Base-by-base conservation (phyloP, 2,888 invertebrate species). In the Lepas anatifera region DNA sequence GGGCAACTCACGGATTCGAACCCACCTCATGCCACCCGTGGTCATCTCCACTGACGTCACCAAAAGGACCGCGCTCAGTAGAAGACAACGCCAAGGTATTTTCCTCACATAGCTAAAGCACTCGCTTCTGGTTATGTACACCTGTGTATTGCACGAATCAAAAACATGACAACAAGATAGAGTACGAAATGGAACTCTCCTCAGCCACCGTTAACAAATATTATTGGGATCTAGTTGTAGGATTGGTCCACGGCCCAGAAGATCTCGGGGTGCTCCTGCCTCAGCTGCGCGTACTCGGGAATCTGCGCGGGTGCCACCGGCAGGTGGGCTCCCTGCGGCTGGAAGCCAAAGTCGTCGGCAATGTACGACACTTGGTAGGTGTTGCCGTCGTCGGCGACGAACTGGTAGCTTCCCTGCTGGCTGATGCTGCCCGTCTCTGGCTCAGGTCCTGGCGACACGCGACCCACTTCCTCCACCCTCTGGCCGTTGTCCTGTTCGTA, bases 401-500 rank as follows among this genome's bases (percentile, higher is more conserved):
- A 66, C 41, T 66, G 66, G 39, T 25, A 66, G 10, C 6, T 25
- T 10, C 48, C 48, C 48, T 50, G 48, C 48, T 22, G n/a, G 48
- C 6, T 50, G 48, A 50, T 22, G 25, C 48, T 50, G 48, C 48
- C 48, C 25, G 3, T 50, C 25, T 50, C 48, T 8, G 48, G 48
- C 41, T 41, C 4, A 41, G 10, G 11, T 10, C 41, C 41, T 13
- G 41, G 41, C 11, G 1, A 10, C 25, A 66, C 66, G 39, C 41
- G 39, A 25, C 66, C 66, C 41, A 27, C 39, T 39, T 66, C 25
- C 16, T 39, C 10, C 25, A 27, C 66, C 27, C 3, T 2, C 66
- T n/a, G n/a, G n/a, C 66, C 66, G 27, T 66, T 18, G 66, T 66
- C 66, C 66, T 66, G 66, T 11, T 66, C 25, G 39, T 39, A 41